phyloP scores from a whole-genome alignment of 2,888 invertebrate species.

The Chironomus tentans region DNA sequence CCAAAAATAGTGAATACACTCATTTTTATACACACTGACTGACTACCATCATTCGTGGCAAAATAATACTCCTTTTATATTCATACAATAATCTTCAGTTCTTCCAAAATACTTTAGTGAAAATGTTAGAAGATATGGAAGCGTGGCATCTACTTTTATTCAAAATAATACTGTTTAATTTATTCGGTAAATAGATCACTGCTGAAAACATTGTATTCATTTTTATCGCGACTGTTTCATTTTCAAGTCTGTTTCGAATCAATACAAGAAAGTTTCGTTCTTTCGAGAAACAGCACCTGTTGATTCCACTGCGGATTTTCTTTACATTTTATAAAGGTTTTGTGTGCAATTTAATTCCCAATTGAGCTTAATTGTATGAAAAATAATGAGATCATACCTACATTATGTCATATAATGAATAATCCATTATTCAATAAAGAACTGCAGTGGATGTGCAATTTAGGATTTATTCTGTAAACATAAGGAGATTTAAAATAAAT shows the following conservation, averaged over 20 bases:
- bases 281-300: neutral
- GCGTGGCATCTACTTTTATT: constrained; percentile 1
- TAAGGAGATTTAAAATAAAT: too few species aligned
- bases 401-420: too few species aligned
- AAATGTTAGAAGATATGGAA: neutral
- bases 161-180: constrained; percentile 4
- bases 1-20: too few species aligned
- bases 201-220: neutral
- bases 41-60: too few species aligned
- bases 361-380: too few species aligned
- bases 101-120: neutral
- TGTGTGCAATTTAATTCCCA: too few species aligned
- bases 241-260: neutral
- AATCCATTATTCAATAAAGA: too few species aligned
- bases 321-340: too few species aligned
- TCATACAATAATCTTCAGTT: neutral
- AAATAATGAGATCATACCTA: too few species aligned
- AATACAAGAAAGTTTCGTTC: neutral
- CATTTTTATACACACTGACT: too few species aligned
- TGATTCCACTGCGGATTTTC: neutral
- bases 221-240: neutral
- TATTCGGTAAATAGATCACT: neutral
- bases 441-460: too few species aligned
- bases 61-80: neutral
- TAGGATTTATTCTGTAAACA: too few species aligned